Conservation (phyloP, 2,888 invertebrate genomes). For the Calameuta idolon region DNA sequence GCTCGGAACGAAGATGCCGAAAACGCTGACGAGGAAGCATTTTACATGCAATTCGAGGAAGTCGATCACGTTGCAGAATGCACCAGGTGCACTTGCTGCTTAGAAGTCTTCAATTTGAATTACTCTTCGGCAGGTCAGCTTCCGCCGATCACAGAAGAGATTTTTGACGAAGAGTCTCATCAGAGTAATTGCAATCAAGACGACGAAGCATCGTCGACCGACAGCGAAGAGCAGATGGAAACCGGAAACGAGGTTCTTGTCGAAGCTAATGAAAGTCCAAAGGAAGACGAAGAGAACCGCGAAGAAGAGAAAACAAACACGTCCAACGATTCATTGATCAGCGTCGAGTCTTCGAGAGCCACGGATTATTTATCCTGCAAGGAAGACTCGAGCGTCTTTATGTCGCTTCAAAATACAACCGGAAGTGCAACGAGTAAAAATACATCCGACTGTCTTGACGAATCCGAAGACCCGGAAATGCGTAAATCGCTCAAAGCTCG, state of each 20-base stretch:
- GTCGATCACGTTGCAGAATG: slow-evolving; percentile 7
- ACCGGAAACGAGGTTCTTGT: background rate
- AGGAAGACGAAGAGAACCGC: background rate
- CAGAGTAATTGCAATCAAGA: slow-evolving; percentile 1
- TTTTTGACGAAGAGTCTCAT: slow-evolving; percentile 6
- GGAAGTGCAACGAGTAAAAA: background rate
- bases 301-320: background rate
- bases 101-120: slow-evolving; percentile 6
- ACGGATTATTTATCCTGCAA: slow-evolving; percentile 34
- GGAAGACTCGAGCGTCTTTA: slow-evolving; percentile 23
- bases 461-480: slow-evolving; percentile 20
- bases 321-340: background rate
- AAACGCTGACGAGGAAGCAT: background rate
- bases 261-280: background rate
- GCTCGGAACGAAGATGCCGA: too few relatives aligned
- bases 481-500: slow-evolving; percentile 1
- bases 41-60: slow-evolving; percentile 21
- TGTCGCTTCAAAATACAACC: slow-evolving; percentile 13
- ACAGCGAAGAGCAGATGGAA: background rate
- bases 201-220: background rate
- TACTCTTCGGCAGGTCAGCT: background rate
- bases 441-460: slow-evolving; percentile 8
- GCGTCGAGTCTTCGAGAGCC: slow-evolving; percentile 9
- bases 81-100: slow-evolving; percentile 19
- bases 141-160: slow-evolving; percentile 21